These are phyloP conservation scores for Phaedon cochleariae DNA, from an alignment of 2,888 invertebrate genomes.

Conservation along the genomic window DNA sequence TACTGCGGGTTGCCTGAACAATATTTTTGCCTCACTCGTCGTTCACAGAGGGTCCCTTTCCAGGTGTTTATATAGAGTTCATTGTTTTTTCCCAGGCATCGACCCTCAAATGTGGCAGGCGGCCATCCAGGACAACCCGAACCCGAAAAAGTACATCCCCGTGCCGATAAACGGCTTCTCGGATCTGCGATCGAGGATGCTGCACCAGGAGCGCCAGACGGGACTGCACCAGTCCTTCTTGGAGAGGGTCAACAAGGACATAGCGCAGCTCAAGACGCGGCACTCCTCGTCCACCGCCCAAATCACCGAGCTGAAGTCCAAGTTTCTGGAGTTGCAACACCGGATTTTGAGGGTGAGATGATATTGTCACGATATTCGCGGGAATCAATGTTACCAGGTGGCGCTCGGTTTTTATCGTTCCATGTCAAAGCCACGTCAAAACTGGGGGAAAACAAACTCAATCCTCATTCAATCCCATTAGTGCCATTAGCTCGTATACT, in stretches of 20 bases:
- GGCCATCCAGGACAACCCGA: conserved; percentile 95
- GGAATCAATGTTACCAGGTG: too few relatives aligned
- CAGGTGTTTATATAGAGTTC: too few relatives aligned
- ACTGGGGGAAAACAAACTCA: too few relatives aligned
- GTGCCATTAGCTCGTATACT: too few relatives aligned
- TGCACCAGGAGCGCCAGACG: conserved; percentile 86
- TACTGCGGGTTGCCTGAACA: too few relatives aligned
- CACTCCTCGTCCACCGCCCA: conserved; percentile 83
- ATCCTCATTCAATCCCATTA: too few relatives aligned
- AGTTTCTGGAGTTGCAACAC: conserved; percentile 83
- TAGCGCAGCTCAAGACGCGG: conserved; percentile 80
- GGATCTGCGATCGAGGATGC: conserved; percentile 80
- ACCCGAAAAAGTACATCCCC: conserved; percentile 88
- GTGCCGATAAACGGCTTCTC: conserved; percentile 93
- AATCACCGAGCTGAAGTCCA: conserved; percentile 82
- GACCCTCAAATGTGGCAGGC: conserved; percentile 95
- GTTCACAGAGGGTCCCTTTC: too few relatives aligned
- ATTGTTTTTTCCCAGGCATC: conserved; percentile 72
- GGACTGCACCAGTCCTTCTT: conserved; percentile 83
- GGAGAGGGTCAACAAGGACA: conserved; percentile 79
- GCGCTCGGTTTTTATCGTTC: too few relatives aligned
- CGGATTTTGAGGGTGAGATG: conserved; percentile 77
- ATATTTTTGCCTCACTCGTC: too few relatives aligned
- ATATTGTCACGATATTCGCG: not conserved
- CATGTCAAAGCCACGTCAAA: too few relatives aligned